Conservation (phyloP, 2,113 vertebrate species). For the Chitala chitala region DNA sequence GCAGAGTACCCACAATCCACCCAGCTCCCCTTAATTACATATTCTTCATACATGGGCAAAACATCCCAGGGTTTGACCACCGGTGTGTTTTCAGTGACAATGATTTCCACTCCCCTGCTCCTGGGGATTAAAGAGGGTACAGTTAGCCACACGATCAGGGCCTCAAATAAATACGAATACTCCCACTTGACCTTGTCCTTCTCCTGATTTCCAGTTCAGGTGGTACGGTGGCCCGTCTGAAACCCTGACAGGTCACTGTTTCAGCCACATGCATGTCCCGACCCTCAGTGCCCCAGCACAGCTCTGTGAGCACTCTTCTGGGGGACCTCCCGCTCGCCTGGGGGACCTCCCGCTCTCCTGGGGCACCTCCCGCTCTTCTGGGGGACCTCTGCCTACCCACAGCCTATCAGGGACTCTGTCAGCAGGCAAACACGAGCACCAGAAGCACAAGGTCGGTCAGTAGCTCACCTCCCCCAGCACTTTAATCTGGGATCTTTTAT, state of each 20-base stretch:
- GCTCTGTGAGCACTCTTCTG: background rate
- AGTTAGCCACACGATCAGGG: background rate
- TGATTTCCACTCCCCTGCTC: background rate
- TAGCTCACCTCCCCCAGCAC: conserved; percentile 59
- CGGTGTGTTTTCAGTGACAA: background rate
- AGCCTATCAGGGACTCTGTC: background rate
- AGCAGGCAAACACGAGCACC: no score
- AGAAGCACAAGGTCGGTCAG: no score
- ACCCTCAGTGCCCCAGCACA: background rate
- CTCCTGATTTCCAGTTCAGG: background rate
- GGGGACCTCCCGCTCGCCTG: conserved; percentile 35
- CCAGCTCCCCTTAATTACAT: conserved; percentile 1
- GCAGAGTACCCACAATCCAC: conserved; percentile 12
- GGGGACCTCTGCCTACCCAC: no score
- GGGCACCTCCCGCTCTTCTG: conserved; percentile 34
- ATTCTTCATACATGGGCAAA: background rate
- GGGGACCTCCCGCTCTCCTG: background rate
- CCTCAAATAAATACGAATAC: background rate
- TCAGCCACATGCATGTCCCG: background rate
- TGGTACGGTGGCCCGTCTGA: background rate
- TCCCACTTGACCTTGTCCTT: background rate
- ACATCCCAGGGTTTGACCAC: background rate
- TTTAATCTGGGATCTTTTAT: conserved; percentile 64
- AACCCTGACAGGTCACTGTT: conserved; percentile 9
- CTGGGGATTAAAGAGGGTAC: background rate